phyloP scores from a whole-genome alignment of 2,113 vertebrate species.

The Muntiacus reevesi region DNA sequence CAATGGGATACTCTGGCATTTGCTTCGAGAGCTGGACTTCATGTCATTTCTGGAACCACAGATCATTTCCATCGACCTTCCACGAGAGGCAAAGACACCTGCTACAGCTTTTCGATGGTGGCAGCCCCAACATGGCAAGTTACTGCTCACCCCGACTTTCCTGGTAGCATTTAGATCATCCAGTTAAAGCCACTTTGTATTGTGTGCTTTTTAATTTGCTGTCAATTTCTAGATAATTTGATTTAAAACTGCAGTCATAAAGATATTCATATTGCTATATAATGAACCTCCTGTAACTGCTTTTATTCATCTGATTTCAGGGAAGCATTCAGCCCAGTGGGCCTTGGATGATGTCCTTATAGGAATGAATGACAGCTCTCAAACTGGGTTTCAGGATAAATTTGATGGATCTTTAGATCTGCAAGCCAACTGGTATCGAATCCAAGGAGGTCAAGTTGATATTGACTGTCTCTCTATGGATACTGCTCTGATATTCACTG shows the following conservation, averaged over 20 bases:
- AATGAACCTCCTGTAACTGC: slow-evolving; percentile 29
- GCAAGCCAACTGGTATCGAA: slow-evolving; percentile 95
- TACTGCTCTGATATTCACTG: slow-evolving; percentile 92
- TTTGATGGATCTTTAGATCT: slow-evolving; percentile 93
- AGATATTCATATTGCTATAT: neutral
- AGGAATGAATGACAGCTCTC: slow-evolving; percentile 98
- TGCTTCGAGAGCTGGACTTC: slow-evolving; percentile 94
- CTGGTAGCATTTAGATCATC: neutral
- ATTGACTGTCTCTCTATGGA: slow-evolving; percentile 96
- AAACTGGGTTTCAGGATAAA: slow-evolving; percentile 95
- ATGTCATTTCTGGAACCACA: slow-evolving; percentile 95
- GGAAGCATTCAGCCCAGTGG: slow-evolving; percentile 96
- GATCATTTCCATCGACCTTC: slow-evolving; percentile 94
- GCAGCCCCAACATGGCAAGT: slow-evolving; percentile 94
- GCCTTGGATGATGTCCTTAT: slow-evolving; percentile 95
- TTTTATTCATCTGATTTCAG: slow-evolving; percentile 79
- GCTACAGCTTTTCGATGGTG: slow-evolving; percentile 97
- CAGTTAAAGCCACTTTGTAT: neutral
- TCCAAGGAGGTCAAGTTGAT: slow-evolving; percentile 95
- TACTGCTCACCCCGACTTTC: neutral
- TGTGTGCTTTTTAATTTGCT: slow-evolving; percentile 30
- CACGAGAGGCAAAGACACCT: slow-evolving; percentile 90
- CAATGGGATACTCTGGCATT: slow-evolving; percentile 94
- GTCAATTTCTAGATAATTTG: slow-evolving; percentile 24
- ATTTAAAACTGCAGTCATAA: slow-evolving; percentile 26